Base-by-base conservation (phyloP, 2,797 vertebrate species). In the Acrossocheilus wenchowensis region DNA sequence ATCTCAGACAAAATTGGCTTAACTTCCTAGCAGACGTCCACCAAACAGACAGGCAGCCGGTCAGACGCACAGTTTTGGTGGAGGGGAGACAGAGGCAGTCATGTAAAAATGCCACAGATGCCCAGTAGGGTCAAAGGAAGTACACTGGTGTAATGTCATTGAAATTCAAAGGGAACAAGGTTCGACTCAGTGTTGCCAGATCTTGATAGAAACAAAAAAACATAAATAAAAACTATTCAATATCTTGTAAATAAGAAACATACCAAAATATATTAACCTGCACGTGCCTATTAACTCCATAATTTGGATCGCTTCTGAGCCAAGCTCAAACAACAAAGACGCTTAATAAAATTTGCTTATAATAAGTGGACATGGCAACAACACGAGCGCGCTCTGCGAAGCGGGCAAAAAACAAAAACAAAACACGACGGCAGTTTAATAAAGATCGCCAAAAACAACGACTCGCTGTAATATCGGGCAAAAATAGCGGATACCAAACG, bases 1-100 rank as follows among this genome's bases (percentile, higher is more conserved):
- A 88, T 85, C 85, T 85, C 68, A 64, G 87, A 74, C 64, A 52
- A 85, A 88, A 87, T 84, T 88, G 87, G 84, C 71, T 89, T 86
- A 88, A 64, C 66, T 50, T 87, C 57, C 78, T 52, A 60, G 50
- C 54, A 85, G 84, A 78, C 71, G 52, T 64, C 39, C 80, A 87
- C 41, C 45, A 15, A 66, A 60, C 52, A 34, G 66, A 64, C 78
- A 74, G 39, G 34, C 41, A 17, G 45, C 15, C 36, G 23, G 64
- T 62, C 54, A 78, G 23, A 39, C 34, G 41, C 41, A 17, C 36
- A 75, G 15, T 41, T 78, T 66, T 3, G 10, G 54, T 52, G 21
- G 14, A 78, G 81, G 19, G 8, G 26, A 50, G 82, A 54, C 36
- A 1, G 60, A 52, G 30, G 72, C 57, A 26, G 60, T 64, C 41